phyloP scores from a whole-genome alignment of 2,797 vertebrate genomes.

The Galagoides demidoff region DNA sequence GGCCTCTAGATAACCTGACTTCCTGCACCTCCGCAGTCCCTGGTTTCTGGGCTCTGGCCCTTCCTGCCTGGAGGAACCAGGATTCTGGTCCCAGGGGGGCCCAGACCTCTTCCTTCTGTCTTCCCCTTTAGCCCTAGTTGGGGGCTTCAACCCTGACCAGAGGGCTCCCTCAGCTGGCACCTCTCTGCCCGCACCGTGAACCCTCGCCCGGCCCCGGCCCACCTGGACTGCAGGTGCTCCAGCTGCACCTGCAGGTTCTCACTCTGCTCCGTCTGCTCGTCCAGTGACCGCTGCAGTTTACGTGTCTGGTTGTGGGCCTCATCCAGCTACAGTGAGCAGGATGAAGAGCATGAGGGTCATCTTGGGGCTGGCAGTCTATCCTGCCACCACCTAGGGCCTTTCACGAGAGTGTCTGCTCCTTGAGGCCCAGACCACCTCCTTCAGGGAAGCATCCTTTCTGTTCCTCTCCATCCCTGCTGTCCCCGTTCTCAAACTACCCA shows the following conservation, averaged over 20 bases:
- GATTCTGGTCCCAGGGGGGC: conserved; percentile 8
- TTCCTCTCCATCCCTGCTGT: not conserved
- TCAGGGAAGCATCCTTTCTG: not conserved
- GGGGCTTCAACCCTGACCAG: not conserved
- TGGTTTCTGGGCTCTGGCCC: conserved; percentile 65
- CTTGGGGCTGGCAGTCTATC: rapidly evolving
- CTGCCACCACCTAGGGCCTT: not conserved
- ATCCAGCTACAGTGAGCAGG: conserved; percentile 89
- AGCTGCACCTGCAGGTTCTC: conserved; percentile 98
- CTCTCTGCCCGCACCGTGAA: rapidly evolving
- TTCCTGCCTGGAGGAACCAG: conserved; percentile 57
- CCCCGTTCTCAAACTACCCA: not conserved
- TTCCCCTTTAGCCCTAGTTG: too few species aligned
- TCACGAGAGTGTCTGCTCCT: not conserved
- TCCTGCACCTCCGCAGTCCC: conserved; percentile 46
- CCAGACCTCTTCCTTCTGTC: not conserved
- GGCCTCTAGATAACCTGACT: conserved; percentile 37
- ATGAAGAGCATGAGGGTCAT: not conserved
- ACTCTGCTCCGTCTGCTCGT: conserved; percentile 96
- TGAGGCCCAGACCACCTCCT: not conserved
- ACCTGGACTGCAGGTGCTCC: conserved; percentile 98
- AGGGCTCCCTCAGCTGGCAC: not conserved
- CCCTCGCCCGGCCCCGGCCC: not conserved
- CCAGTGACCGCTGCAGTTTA: conserved; percentile 96
- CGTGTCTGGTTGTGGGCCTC: conserved; percentile 96